Percentiles rank a stretch among this genome's conserved stretches.
These are phyloP conservation scores for Perognathus longimembris DNA, from an alignment of 2,113 vertebrate genomes.

Conservation along the genomic window DNA sequence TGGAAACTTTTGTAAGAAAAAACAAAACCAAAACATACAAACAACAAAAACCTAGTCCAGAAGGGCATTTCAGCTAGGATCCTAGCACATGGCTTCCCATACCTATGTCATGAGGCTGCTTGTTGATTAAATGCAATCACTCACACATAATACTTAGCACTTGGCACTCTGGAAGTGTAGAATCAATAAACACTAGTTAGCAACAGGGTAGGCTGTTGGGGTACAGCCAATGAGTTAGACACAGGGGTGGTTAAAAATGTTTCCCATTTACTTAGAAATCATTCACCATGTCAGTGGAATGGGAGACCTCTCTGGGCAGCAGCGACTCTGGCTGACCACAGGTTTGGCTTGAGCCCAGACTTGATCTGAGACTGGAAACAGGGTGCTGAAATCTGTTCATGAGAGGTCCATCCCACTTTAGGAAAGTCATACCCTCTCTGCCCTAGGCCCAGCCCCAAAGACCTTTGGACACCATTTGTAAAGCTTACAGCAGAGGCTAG, in stretches of 20 bases:
- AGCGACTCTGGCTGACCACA: background rate
- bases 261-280: background rate
- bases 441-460: background rate
- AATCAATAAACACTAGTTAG: background rate
- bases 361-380: background rate
- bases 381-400: background rate
- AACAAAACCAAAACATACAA: no score
- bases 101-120: background rate
- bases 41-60: background rate
- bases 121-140: background rate
- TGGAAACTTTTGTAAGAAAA: background rate
- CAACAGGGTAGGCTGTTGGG: background rate
- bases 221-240: slow-evolving; percentile 28
- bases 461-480: background rate
- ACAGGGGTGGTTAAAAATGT: background rate
- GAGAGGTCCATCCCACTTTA: background rate
- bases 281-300: background rate
- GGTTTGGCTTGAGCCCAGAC: background rate
- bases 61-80: background rate
- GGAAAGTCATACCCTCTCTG: background rate
- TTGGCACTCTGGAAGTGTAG: background rate
- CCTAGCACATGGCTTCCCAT: background rate
- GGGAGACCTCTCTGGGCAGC: background rate
- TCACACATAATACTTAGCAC: background rate
- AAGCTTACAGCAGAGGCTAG: background rate